Base-by-base conservation (phyloP, 2,888 invertebrate species). In the Harpalus rufipes region DNA sequence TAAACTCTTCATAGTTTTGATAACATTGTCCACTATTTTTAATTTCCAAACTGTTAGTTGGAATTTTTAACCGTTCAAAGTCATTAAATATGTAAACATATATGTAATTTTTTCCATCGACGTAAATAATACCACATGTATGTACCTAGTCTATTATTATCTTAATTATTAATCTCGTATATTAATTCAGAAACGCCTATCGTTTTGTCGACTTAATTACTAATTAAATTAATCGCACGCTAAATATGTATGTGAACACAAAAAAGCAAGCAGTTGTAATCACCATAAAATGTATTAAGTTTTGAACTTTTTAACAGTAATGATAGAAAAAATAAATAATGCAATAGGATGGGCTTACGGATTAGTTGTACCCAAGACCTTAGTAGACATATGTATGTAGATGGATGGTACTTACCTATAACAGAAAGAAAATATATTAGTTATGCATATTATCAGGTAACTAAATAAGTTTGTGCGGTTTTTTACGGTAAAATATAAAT, bases 31-130 rank as follows among this genome's bases (percentile, higher is more conserved):
- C 10, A 12, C 2, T 51, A 51, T 51, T 51, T 51, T 51, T 51
- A 51, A 51, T 51, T 51, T 32, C 1, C 44, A 51, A 51, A 51
- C 0, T 32, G 32, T 32, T 32, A 32, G 1, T 32, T 32, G 32
- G 32, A 32, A 32, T 6, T 32, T 21, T 32, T 32, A 51, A 51
- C 44, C 10, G 44, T 51, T 51, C 10, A 5, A 51, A 51, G 12
- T 51, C 44, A 51, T 51, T 51, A 51, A 51, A 51, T 51, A 51
- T 51, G 44, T 51, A 51, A 51, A 51, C 44, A 51, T 12, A 51
- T 12, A 51, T 51, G 44, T 51, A 1, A 12, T 12, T 51, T 51
- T 51, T 51, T 51, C 8, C 44, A 51, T 8, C 12, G 5, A 51
- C 8, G 7, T 8, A 51, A 51, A 51, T 51, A 51, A 51, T 12